A percentile compares a stretch with the other conserved stretches of the same genome.
phyloP scores from a whole-genome alignment of 2,888 invertebrate species.

The Harmothoe impar region DNA sequence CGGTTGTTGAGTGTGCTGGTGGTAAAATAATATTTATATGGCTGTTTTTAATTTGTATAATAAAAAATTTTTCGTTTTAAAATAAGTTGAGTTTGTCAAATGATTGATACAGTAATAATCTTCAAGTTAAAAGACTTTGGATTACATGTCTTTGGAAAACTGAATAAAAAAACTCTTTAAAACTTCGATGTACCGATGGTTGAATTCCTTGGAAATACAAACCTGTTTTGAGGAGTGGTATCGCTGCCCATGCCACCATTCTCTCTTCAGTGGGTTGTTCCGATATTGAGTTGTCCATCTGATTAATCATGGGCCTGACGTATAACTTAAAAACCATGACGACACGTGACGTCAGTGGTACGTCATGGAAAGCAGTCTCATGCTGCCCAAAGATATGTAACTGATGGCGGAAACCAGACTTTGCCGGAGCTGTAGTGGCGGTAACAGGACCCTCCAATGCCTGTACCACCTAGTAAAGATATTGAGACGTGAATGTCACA shows the following conservation, averaged over 20 bases:
- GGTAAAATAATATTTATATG: too few species aligned
- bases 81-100: too few species aligned
- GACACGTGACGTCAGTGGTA: conserved; percentile 79
- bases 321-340: conserved; percentile 80
- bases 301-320: conserved; percentile 67
- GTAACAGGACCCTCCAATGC: conserved; percentile 80
- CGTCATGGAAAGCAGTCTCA: conserved; percentile 79
- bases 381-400: conserved; percentile 83
- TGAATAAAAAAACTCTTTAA: too few species aligned
- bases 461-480: conserved; percentile 71
- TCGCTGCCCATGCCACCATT: conserved; percentile 80
- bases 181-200: too few species aligned
- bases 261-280: conserved; percentile 72
- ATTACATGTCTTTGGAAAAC: too few species aligned
- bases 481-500: not conserved
- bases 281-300: not conserved
- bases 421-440: conserved; percentile 80
- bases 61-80: too few species aligned
- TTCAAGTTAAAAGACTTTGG: too few species aligned
- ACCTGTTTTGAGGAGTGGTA: conserved; percentile 69
- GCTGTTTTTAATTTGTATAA: too few species aligned
- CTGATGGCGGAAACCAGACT: conserved; percentile 79
- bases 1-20: not conserved
- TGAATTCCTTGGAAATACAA: not conserved
- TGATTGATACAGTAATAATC: too few species aligned